Conservation (phyloP, 2,888 invertebrate genomes). For the Boloria euphrosyne region DNA sequence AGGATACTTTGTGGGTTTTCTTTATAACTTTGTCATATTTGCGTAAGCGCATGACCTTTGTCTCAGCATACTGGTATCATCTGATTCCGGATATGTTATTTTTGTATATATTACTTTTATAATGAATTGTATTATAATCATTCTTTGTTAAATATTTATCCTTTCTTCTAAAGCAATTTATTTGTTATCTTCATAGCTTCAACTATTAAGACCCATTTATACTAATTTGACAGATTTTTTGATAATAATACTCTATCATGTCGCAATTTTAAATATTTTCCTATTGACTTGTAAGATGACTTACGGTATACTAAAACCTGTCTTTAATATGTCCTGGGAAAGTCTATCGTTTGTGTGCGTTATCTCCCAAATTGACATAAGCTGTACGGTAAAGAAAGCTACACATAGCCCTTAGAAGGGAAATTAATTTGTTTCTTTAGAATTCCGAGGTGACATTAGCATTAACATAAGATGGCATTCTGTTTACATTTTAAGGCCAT, state of each 20-base stretch:
- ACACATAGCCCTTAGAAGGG: constrained; percentile 20
- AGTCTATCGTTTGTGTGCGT: not conserved
- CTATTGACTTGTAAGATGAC: no score
- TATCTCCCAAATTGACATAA: not conserved
- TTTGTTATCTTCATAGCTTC: no score
- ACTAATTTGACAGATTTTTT: no score
- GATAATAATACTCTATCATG: no score
- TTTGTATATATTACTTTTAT: constrained; percentile 1
- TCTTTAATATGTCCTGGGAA: no score
- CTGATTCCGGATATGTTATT: constrained; percentile 37
- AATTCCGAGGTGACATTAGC: constrained; percentile 28
- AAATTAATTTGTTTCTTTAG: constrained; percentile 33
- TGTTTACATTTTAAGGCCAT: constrained; percentile 29
- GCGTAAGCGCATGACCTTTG: not conserved
- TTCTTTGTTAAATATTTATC: no score
- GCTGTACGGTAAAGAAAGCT: constrained; percentile 24
- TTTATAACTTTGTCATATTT: not conserved
- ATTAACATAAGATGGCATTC: constrained; percentile 30
- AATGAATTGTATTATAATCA: no score
- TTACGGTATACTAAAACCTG: no score
- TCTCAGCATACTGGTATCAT: constrained; percentile 20
- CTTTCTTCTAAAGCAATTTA: no score
- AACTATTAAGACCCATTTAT: no score
- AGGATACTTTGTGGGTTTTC: no score
- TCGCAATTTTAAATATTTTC: no score